Percentiles rank a stretch among this genome's conserved stretches.
Evolutionary conservation across 1,140 invertebrate genomes (phyloP).

Genomic region (Brachionus manjavacas): DNA sequence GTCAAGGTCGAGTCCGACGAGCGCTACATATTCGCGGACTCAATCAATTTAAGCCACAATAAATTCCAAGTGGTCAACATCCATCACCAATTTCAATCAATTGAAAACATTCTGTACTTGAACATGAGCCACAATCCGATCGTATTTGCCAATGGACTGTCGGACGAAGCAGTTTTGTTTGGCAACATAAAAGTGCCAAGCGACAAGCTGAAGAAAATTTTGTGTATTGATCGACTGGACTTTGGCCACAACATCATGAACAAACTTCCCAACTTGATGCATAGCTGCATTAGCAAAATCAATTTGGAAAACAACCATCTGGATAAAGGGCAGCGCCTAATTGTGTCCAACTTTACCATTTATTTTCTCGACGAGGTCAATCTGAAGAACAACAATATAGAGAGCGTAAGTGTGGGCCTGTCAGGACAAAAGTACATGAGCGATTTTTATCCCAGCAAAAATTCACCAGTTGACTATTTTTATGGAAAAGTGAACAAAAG

Average conservation of each 20-base stretch:
- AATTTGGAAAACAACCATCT: background rate
- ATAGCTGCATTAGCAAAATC: background rate
- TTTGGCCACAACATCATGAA: background rate
- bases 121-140: conserved; percentile 15
- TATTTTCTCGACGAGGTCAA: background rate
- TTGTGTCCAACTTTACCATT: background rate
- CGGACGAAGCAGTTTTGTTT: background rate
- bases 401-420: background rate
- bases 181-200: background rate
- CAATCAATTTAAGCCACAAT: conserved; percentile 5
- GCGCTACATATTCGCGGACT: background rate
- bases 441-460: conserved; percentile 5
- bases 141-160: background rate
- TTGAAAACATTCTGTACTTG: background rate
- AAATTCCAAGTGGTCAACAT: background rate
- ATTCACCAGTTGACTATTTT: background rate
- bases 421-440: conserved; percentile 29
- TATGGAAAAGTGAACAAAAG: background rate
- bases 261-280: background rate
- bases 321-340: background rate
- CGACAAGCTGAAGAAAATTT: background rate
- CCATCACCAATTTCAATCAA: conserved; percentile 5
- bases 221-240: conserved; percentile 6
- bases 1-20: background rate
- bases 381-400: background rate